Base-by-base conservation (phyloP, 2,888 invertebrate genomes). In the Heliconius charithonia region DNA sequence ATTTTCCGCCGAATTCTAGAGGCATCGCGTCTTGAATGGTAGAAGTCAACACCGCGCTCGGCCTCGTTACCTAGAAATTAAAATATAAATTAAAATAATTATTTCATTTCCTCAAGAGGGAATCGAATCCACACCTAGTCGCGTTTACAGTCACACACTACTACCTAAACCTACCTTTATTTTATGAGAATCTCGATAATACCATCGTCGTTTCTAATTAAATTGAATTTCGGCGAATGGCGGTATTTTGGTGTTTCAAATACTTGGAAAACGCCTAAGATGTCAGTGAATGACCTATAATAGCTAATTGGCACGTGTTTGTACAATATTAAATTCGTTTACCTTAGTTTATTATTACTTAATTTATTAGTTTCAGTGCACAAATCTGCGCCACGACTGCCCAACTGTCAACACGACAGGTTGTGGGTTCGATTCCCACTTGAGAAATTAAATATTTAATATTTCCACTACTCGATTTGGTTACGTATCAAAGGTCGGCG, bases 211-310 rank as follows among this genome's bases (percentile, higher is more conserved):
- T 29, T 65, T 59, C 32, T 51, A 77, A 71, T 45, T 45, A 76
- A 59, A 62, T 37, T 12, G 25, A 79, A 69, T 71, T 29, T 56
- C 32, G 29, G 76, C 72, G 70, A 76, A 37, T 25, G 29, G 22
- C 45, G 45, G 41, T 59, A 59, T 71, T 71, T 71, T 71, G 71
- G 63, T 45, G 71, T 77, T 59, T 63, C 71, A 32, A 45, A 32
- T 32, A 65, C 16, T 51, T 29, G 16, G 16, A 32, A 59, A 22
- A 69, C 67, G 37, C 67, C n/a, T 67, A 13, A 75, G 74, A 78
- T 78, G 74, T 78, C 74, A 78, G 67, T 63, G n/a, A 67, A 74
- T 74, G 67, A 59, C 41, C 69, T 73, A 71, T 71, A 62, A 62
- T 63, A 41, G 62, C 62, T 63, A 63, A 56, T 56, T 29, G 71